Evolutionary conservation across 2,888 invertebrate species (phyloP).

Genomic region (Ypsolopha sequella): DNA sequence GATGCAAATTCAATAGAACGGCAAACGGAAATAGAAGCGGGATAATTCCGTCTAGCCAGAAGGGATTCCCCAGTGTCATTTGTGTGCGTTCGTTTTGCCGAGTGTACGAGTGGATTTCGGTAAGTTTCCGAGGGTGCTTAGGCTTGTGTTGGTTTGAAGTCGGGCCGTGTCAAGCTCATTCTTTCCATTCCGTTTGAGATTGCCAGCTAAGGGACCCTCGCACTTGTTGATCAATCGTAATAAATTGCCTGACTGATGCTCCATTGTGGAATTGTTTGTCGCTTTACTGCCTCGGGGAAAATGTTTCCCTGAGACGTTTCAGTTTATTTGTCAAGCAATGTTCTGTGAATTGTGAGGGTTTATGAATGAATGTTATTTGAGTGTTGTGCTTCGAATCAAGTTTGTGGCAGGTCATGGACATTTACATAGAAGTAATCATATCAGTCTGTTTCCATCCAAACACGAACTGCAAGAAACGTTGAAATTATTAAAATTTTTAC

Average conservation of each 20-base stretch:
- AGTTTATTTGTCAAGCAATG: constrained; percentile 44
- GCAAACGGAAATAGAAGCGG: constrained; percentile 69
- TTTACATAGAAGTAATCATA: too few relatives aligned
- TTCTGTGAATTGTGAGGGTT: constrained; percentile 8
- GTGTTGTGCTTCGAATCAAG: not conserved
- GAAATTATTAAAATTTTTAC: too few relatives aligned
- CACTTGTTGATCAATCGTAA: constrained; percentile 71
- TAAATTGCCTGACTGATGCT: constrained; percentile 67
- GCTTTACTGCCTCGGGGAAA: constrained; percentile 65
- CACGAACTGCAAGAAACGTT: too few relatives aligned
- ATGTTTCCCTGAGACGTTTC: constrained; percentile 55
- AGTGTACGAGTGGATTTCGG: constrained; percentile 46
- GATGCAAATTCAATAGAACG: constrained; percentile 64
- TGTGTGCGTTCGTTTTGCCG: constrained; percentile 64
- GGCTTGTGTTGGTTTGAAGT: constrained; percentile 16
- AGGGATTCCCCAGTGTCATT: constrained; percentile 70
- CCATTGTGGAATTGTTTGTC: constrained; percentile 67
- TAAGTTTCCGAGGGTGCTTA: constrained; percentile 20
- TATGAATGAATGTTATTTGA: not conserved
- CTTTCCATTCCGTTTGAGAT: constrained; percentile 40
- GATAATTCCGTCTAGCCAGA: constrained; percentile 68
- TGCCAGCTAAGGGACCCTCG: constrained; percentile 31
- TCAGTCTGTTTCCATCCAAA: too few relatives aligned
- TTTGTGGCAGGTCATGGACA: not conserved
- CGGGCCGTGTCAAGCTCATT: constrained; percentile 24